phyloP scores from a whole-genome alignment of 2,113 vertebrate species.

The Pachycephala philippinensis region DNA sequence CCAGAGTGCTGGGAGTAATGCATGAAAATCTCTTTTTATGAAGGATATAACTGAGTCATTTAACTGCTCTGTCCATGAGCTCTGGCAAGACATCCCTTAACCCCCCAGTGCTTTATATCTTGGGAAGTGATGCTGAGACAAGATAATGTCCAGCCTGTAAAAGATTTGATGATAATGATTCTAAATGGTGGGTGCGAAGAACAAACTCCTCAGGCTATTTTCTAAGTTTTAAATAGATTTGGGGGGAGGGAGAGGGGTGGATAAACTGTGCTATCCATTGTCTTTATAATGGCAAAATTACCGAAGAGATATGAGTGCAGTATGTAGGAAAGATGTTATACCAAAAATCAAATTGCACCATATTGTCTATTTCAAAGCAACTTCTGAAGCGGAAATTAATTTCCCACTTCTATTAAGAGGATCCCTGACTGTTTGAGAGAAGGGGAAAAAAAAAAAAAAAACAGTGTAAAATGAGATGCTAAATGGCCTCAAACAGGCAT shows the following conservation, averaged over 20 bases:
- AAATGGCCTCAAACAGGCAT: not conserved
- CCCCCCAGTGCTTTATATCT: slow-evolving; percentile 36
- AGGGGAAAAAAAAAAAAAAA: not conserved
- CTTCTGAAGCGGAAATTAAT: slow-evolving; percentile 12
- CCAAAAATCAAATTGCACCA: not conserved
- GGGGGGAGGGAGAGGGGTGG: not conserved
- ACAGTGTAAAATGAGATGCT: not conserved
- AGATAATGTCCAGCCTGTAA: slow-evolving; percentile 45
- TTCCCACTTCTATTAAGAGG: not conserved
- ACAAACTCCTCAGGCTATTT: slow-evolving; percentile 10
- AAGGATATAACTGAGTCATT: not conserved
- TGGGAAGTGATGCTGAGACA: slow-evolving; percentile 40
- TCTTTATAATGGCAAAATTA: not conserved
- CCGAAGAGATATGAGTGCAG: not conserved
- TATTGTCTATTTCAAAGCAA: slow-evolving; percentile 6
- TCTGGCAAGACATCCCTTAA: slow-evolving; percentile 24
- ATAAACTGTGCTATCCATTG: not conserved
- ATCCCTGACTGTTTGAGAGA: not conserved
- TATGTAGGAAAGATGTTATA: not conserved
- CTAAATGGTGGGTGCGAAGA: not conserved
- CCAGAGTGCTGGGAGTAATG: slow-evolving; percentile 8
- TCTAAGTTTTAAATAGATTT: not conserved
- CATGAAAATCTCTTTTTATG: slow-evolving; percentile 41
- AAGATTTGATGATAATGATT: slow-evolving; percentile 31
- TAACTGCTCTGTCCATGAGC: slow-evolving; percentile 12